Percentiles rank a stretch among this genome's conserved stretches.
These are phyloP conservation scores for Decapterus maruadsi DNA, from an alignment of 2,797 vertebrate species.

Conservation along the genomic window DNA sequence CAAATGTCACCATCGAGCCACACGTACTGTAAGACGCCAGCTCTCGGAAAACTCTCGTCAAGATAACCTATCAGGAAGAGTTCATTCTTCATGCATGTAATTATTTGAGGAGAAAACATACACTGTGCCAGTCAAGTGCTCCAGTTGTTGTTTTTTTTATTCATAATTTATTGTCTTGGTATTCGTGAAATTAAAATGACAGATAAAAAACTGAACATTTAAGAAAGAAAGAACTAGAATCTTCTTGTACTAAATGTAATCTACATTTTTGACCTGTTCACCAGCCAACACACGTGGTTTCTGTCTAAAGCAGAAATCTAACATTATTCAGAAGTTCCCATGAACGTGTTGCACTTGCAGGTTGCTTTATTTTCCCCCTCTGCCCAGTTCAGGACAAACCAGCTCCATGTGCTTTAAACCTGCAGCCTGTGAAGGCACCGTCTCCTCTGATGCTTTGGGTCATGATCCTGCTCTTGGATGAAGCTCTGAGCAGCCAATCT, in stretches of 20 bases:
- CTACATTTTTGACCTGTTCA: background rate
- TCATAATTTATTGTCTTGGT: background rate
- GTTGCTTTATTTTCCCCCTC: too few species aligned
- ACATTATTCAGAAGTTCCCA: too few species aligned
- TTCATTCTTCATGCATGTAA: conserved; percentile 33
- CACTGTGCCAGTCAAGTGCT: background rate
- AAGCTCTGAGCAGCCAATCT: too few species aligned
- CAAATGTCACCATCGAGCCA: conserved; percentile 74
- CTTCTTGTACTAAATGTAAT: too few species aligned
- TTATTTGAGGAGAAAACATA: conserved; percentile 34
- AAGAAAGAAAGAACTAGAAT: too few species aligned
- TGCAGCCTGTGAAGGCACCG: background rate
- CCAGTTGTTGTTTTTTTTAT: background rate
- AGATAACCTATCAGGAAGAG: conserved; percentile 44
- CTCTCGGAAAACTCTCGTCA: conserved; percentile 50
- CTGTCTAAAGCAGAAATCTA: too few species aligned
- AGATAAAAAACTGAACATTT: too few species aligned
- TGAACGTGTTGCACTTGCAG: too few species aligned
- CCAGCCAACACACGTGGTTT: too few species aligned
- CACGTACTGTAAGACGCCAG: conserved; percentile 59
- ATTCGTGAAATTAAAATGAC: too few species aligned
- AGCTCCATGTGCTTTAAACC: background rate
- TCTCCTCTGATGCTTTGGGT: background rate
- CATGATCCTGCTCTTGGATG: too few species aligned
- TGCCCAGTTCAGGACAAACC: background rate